Evolutionary conservation across 2,888 invertebrate species (phyloP), one percentile per base, ranked within the genome.

Genomic region (Amiota minor): DNA sequence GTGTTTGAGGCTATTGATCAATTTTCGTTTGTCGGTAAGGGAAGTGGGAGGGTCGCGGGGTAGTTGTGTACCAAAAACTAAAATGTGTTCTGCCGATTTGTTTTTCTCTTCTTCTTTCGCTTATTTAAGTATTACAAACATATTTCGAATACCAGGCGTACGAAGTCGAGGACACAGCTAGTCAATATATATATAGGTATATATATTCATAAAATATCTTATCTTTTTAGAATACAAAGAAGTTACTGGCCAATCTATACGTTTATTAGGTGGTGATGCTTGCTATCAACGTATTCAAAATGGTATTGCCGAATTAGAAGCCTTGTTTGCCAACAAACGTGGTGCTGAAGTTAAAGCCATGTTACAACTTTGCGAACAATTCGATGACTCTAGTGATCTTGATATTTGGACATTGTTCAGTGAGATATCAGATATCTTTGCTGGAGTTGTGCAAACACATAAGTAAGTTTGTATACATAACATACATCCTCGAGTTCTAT

Each of bases 151-250:
- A n/a, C n/a, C n/a, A n/a, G n/a, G n/a, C n/a, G n/a, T n/a, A n/a
- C n/a, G n/a, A n/a, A n/a, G n/a, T n/a, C n/a, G n/a, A n/a, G n/a
- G n/a, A n/a, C n/a, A n/a, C n/a, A n/a, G n/a, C n/a, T n/a, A n/a
- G n/a, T n/a, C n/a, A n/a, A n/a, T n/a, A n/a, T n/a, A n/a, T n/a
- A n/a, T n/a, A n/a, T n/a, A n/a, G n/a, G n/a, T n/a, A n/a, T n/a
- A n/a, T 35, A 35, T 23, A 23, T 35, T 4, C 6, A 3, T 35
- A 35, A 35, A 6, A 6, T 11, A 9, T 23, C 0, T 11, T 35
- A 35, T 35, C n/a, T 50, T 10, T 35, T 45, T 55, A 89, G 90
- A 90, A 75, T 89, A 89, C 80, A 89, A 89, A 73, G 89, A 89
- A 78, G 79, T 89, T 1, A 86, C 85, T 35, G 89, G 89, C 0